Conservation (phyloP, 2,888 invertebrate genomes). For the Eupithecia tripunctaria region DNA sequence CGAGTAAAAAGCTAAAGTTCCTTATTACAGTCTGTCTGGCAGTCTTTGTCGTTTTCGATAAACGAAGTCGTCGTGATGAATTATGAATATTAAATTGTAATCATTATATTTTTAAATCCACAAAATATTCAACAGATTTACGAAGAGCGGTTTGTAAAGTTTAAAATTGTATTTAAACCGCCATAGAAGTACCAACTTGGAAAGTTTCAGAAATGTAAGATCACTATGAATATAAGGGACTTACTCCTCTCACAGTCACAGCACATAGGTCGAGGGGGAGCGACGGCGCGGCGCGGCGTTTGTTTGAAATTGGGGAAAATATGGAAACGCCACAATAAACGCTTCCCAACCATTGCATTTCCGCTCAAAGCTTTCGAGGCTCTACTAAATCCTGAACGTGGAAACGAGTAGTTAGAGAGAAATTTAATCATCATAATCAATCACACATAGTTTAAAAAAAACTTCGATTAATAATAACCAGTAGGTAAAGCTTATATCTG, state of each 20-base stretch:
- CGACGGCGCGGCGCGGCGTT: too few species aligned
- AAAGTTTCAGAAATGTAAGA: constrained; percentile 15
- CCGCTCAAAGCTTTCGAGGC: constrained; percentile 45
- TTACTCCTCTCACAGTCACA: too few species aligned
- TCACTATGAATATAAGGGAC: too few species aligned
- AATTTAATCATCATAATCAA: too few species aligned
- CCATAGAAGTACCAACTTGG: constrained; percentile 3
- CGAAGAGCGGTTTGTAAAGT: constrained; percentile 16
- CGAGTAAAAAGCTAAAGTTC: constrained; percentile 20
- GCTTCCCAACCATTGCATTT: constrained; percentile 50
- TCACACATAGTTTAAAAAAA: neutral
- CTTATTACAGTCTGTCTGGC: neutral
- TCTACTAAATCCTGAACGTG: constrained; percentile 43
- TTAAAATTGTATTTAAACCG: constrained; percentile 30
- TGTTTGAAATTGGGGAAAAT: too few species aligned
- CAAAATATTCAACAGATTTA: constrained; percentile 13
- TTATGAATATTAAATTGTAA: neutral
- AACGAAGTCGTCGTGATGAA: neutral
- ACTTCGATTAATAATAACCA: neutral
- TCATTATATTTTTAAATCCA: neutral
- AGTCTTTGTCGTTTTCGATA: neutral
- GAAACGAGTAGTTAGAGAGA: constrained; percentile 46
- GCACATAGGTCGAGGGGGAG: too few species aligned
- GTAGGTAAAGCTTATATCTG: neutral
- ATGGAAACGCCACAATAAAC: neutral